phyloP scores from a whole-genome alignment of 1,140 invertebrate genomes.

The Anagrus nilaparvatae region DNA sequence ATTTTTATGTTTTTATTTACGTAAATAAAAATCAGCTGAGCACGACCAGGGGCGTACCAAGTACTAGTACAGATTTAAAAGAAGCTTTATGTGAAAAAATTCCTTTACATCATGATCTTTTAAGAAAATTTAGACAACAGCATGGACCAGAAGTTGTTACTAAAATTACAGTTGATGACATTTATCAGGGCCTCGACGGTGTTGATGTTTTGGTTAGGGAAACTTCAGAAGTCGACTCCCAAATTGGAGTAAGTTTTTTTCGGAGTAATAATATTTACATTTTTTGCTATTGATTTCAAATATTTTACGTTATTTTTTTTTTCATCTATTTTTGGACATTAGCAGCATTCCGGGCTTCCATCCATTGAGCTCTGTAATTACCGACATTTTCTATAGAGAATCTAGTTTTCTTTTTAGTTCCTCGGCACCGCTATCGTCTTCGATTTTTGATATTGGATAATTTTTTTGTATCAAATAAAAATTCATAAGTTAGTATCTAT shows the following conservation, averaged over 20 bases:
- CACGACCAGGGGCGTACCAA: slow-evolving; percentile 23
- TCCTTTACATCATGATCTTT: slow-evolving; percentile 26
- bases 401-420: no score
- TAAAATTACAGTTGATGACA: slow-evolving; percentile 25
- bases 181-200: slow-evolving; percentile 25
- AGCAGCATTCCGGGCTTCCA: no score
- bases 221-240: slow-evolving; percentile 24
- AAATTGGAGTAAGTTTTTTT: slow-evolving; percentile 20
- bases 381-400: no score
- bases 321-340: neutral
- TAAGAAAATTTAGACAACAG: slow-evolving; percentile 25
- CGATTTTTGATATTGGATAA: no score
- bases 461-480: no score
- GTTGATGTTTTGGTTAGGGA: slow-evolving; percentile 25
- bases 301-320: neutral
- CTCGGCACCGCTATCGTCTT: no score
- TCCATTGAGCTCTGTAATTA: no score
- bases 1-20: no score
- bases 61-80: slow-evolving; percentile 26
- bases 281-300: no score
- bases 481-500: no score
- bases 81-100: slow-evolving; percentile 32
- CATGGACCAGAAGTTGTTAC: slow-evolving; percentile 22
- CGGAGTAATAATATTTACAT: no score
- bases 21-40: no score